These are phyloP conservation scores for Drosophila watanabei DNA, from an alignment of 1,140 invertebrate genomes.

Conservation along the genomic window DNA sequence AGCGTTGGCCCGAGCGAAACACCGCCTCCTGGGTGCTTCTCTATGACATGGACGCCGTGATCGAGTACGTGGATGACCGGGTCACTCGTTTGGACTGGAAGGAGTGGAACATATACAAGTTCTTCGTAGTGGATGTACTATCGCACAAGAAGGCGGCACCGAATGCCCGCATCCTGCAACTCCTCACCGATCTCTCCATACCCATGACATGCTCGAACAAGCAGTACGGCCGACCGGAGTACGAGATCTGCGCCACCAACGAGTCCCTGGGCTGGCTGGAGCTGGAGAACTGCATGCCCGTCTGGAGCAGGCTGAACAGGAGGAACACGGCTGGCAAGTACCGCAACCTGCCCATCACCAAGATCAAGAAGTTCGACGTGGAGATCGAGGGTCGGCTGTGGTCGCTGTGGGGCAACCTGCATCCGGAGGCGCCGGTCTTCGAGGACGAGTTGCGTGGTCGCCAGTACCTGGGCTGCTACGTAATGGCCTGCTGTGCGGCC, in stretches of 20 bases:
- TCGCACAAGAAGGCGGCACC: slow-evolving; percentile 77
- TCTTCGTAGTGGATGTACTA: slow-evolving; percentile 70
- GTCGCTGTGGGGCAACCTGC: slow-evolving; percentile 87
- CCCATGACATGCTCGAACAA: slow-evolving; percentile 69
- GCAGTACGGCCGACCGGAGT: slow-evolving; percentile 66
- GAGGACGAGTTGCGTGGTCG: slow-evolving; percentile 85
- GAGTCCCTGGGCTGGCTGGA: slow-evolving; percentile 87
- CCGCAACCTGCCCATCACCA: slow-evolving; percentile 85
- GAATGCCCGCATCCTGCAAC: slow-evolving; percentile 68
- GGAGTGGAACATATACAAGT: slow-evolving; percentile 60
- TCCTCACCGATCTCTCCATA: slow-evolving; percentile 75
- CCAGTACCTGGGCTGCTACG: slow-evolving; percentile 87
- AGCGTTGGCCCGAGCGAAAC: slow-evolving; percentile 72
- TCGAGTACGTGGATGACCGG: slow-evolving; percentile 69
- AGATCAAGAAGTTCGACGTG: slow-evolving; percentile 88
- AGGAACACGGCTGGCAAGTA: slow-evolving; percentile 86
- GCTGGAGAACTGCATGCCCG: slow-evolving; percentile 85
- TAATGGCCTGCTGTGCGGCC: slow-evolving; percentile 87
- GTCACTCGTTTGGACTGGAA: slow-evolving; percentile 59
- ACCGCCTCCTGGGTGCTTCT: slow-evolving; percentile 82
- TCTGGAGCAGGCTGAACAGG: slow-evolving; percentile 86
- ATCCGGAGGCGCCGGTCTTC: slow-evolving; percentile 86
- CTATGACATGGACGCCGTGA: slow-evolving; percentile 60
- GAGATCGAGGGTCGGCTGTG: slow-evolving; percentile 88
- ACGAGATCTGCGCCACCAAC: slow-evolving; percentile 81